Percentiles rank a stretch among this genome's conserved stretches.
These are phyloP conservation scores for Psilopsiagon aurifrons DNA, from an alignment of 2,113 vertebrate species.

Conservation along the genomic window DNA sequence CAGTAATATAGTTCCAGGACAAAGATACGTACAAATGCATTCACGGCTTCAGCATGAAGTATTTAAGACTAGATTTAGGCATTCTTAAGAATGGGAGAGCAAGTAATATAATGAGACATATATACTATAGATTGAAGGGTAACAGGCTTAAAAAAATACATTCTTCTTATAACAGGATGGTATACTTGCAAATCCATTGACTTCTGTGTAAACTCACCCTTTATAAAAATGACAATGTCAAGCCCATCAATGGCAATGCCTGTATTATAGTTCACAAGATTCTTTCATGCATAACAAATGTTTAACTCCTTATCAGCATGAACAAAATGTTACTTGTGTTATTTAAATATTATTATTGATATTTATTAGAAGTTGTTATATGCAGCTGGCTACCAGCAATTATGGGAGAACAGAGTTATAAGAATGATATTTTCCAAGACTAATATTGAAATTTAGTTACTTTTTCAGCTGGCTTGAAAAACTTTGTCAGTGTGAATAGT, in stretches of 20 bases:
- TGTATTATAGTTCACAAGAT: not conserved
- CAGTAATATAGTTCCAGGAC: not conserved
- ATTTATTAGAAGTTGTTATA: not conserved
- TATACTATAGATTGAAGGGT: not conserved
- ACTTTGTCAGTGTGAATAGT: slow-evolving; percentile 1
- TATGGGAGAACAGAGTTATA: not conserved
- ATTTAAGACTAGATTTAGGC: not conserved
- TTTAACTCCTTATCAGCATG: not conserved
- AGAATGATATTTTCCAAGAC: not conserved
- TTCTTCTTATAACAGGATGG: not conserved
- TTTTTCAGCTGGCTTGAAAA: not conserved
- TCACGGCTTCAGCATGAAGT: not conserved
- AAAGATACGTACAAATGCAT: not conserved
- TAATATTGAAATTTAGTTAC: slow-evolving; percentile 15
- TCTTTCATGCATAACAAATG: not conserved
- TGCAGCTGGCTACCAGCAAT: not conserved
- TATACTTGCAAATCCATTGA: not conserved
- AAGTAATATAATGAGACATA: not conserved
- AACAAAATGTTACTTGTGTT: not conserved
- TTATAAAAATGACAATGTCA: not conserved
- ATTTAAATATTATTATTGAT: not conserved
- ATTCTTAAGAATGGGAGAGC: not conserved
- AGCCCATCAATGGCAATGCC: not conserved
- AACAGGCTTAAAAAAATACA: not conserved
- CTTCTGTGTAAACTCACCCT: not conserved